Percentiles rank a stretch among this genome's conserved stretches.
Conservation (phyloP, 2,797 vertebrate species). For the Rhincodon typus region DNA sequence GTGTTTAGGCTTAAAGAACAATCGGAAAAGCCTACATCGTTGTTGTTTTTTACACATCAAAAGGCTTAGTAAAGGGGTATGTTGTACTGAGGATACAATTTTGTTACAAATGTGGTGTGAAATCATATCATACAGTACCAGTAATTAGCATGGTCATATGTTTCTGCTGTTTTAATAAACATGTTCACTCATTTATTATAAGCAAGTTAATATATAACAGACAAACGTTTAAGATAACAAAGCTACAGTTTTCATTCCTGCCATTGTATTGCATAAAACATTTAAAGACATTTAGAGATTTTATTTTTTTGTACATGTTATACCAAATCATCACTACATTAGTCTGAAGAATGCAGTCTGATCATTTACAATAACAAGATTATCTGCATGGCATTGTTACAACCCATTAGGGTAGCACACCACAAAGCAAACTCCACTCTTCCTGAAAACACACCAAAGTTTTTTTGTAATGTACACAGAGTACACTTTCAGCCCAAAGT, state of each 20-base stretch:
- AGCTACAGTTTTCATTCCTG: neutral
- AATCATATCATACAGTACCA: neutral
- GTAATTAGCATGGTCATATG: neutral
- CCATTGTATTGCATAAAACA: neutral
- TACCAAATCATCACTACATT: neutral
- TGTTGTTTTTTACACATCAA: neutral
- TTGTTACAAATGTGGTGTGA: neutral
- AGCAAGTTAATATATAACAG: neutral
- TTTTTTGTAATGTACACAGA: too few species aligned
- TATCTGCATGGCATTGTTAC: neutral
- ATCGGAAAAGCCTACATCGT: neutral
- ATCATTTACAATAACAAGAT: neutral
- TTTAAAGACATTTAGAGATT: neutral
- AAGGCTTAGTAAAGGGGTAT: neutral
- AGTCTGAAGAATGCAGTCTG: neutral
- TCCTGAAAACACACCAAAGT: too few species aligned
- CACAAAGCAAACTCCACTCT: too few species aligned
- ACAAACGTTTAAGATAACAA: neutral
- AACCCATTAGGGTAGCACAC: too few species aligned
- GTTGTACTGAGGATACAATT: neutral
- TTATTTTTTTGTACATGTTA: neutral
- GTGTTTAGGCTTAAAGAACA: neutral
- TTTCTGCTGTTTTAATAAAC: neutral
- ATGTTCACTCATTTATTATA: neutral
- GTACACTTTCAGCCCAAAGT: too few species aligned